Evolutionary conservation across 2,888 invertebrate genomes (phyloP).

Genomic region (Dasypogon diadema): DNA sequence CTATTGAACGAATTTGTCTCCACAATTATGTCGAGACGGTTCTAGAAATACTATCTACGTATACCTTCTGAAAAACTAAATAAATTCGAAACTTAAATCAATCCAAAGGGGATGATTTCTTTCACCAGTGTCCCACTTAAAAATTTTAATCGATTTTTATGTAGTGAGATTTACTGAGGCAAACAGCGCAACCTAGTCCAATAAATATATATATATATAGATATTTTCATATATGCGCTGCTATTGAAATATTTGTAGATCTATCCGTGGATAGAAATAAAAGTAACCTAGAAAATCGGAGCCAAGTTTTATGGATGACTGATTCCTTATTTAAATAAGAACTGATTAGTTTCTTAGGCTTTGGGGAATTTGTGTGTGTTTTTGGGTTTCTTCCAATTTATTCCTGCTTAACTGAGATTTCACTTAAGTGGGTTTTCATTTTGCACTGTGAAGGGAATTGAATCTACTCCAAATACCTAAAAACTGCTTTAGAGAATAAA

Average conservation of each 20-base stretch:
- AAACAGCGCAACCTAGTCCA: neutral
- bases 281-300: slow-evolving; percentile 26
- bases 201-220: neutral
- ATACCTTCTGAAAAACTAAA: no score
- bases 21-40: no score
- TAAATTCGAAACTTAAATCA: no score
- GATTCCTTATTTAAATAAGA: slow-evolving; percentile 36
- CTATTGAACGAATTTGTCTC: no score
- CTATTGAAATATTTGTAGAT: neutral
- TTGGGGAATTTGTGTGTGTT: neutral
- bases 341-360: slow-evolving; percentile 36
- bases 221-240: neutral
- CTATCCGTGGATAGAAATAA: slow-evolving; percentile 10
- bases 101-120: no score
- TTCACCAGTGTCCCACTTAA: no score
- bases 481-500: no score
- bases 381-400: slow-evolving; percentile 27
- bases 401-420: slow-evolving; percentile 10
- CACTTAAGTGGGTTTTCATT: slow-evolving; percentile 5
- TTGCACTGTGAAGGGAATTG: no score
- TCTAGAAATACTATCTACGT: no score
- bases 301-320: slow-evolving; percentile 39
- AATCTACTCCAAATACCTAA: no score
- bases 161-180: slow-evolving; percentile 12
- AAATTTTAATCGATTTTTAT: slow-evolving; percentile 28